These are phyloP conservation scores for Microcebus ravelobensis DNA, from an alignment of 2,113 vertebrate genomes.

Conservation along the genomic window DNA sequence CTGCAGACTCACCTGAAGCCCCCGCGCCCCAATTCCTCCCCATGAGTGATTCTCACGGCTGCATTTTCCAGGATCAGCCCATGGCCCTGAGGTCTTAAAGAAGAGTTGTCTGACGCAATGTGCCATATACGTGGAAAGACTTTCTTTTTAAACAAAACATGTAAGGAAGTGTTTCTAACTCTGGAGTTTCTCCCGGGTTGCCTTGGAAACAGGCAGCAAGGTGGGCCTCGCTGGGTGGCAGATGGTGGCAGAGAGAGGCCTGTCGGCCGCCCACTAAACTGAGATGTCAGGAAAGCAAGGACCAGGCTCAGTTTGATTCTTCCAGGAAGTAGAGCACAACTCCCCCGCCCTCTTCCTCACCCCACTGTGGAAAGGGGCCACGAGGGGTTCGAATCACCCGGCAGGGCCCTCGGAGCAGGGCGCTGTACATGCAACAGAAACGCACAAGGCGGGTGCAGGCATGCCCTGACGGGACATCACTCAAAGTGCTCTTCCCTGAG, in stretches of 20 bases:
- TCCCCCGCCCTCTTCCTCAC: background rate
- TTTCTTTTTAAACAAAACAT: background rate
- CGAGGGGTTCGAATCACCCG: rapidly evolving
- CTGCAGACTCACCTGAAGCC: background rate
- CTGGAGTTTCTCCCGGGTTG: background rate
- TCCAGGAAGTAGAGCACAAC: background rate
- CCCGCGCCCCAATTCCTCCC: background rate
- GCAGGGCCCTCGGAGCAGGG: background rate
- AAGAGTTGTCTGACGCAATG: background rate
- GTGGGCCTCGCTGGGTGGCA: background rate
- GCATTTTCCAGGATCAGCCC: background rate
- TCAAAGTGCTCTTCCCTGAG: background rate
- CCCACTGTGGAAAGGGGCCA: background rate
- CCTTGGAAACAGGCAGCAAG: background rate
- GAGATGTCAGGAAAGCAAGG: background rate
- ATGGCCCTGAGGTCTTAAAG: background rate
- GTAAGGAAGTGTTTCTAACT: background rate
- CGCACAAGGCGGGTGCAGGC: background rate
- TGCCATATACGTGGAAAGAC: rapidly evolving
- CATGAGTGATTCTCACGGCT: background rate
- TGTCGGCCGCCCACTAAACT: rapidly evolving
- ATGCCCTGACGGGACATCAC: rapidly evolving
- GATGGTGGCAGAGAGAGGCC: background rate
- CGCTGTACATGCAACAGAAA: background rate
- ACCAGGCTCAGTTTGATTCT: rapidly evolving